These are phyloP conservation scores for Drosophila athabasca DNA, from an alignment of 1,140 invertebrate genomes.

Conservation along the genomic window DNA sequence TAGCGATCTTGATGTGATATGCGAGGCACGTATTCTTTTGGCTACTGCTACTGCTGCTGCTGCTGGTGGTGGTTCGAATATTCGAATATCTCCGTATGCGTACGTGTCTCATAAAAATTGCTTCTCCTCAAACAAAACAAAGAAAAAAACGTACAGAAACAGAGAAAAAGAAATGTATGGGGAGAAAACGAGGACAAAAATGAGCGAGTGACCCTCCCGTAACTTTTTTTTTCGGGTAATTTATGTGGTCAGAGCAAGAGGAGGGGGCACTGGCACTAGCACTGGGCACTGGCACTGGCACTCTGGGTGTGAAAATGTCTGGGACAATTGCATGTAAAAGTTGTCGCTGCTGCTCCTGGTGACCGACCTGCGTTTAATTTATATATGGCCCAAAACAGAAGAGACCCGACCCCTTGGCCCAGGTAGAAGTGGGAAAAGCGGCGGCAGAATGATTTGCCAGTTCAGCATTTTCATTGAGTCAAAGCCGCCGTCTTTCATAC, in stretches of 20 bases:
- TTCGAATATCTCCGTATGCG: conserved; percentile 44
- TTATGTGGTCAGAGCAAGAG: conserved; percentile 61
- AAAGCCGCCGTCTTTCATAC: neutral
- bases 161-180: no score
- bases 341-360: conserved; percentile 40
- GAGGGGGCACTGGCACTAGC: neutral
- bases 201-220: conserved; percentile 54
- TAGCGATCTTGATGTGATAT: conserved; percentile 55
- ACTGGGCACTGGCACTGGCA: no score
- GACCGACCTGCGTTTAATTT: conserved; percentile 70
- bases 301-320: conserved; percentile 57
- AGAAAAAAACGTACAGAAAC: neutral
- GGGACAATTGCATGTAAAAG: conserved; percentile 78
- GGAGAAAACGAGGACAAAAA: conserved; percentile 31
- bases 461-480: conserved; percentile 70
- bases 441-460: conserved; percentile 38
- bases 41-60: conserved; percentile 15
- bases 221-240: conserved; percentile 58
- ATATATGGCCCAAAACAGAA: conserved; percentile 63
- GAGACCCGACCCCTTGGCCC: conserved; percentile 16
- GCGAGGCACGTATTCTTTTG: conserved; percentile 56
- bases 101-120: conserved; percentile 64
- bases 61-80: conserved; percentile 64
- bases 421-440: conserved; percentile 13
- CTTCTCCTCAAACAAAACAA: conserved; percentile 4